phyloP scores from a whole-genome alignment of 2,113 vertebrate genomes.

The Psephotus haematonotus region DNA sequence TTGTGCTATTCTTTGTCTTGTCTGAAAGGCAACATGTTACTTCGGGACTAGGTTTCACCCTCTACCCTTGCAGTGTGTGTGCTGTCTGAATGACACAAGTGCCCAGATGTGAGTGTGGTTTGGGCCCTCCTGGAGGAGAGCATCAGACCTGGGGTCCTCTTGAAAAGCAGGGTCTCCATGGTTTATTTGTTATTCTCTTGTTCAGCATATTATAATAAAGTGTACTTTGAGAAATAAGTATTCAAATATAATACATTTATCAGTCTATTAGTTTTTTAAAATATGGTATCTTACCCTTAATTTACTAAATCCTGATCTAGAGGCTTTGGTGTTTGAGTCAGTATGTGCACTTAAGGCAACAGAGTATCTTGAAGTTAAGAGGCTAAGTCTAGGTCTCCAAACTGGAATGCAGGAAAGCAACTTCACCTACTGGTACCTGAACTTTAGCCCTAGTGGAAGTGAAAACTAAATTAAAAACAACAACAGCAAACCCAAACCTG shows the following conservation, averaged over 20 bases:
- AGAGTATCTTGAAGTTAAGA: background rate
- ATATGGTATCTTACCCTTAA: background rate
- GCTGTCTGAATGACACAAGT: background rate
- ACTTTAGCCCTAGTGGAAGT: background rate
- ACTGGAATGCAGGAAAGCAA: background rate
- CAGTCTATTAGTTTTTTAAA: background rate
- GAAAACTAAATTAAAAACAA: background rate
- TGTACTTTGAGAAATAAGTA: background rate
- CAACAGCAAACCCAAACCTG: background rate
- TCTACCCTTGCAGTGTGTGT: background rate
- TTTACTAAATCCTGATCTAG: background rate
- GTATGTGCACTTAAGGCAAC: background rate
- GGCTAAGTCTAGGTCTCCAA: background rate
- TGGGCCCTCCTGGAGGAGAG: background rate
- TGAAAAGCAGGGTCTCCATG: fast-evolving
- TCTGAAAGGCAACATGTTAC: background rate
- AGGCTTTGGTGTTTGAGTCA: background rate
- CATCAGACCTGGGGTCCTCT: background rate
- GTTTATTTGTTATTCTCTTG: background rate
- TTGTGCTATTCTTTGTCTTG: background rate
- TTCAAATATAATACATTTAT: background rate
- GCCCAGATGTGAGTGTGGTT: background rate
- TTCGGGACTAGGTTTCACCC: background rate
- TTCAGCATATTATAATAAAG: background rate
- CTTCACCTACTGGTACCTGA: background rate